These are phyloP conservation scores for Mythimna vitellina DNA, from an alignment of 2,888 invertebrate genomes.

Conservation along the genomic window DNA sequence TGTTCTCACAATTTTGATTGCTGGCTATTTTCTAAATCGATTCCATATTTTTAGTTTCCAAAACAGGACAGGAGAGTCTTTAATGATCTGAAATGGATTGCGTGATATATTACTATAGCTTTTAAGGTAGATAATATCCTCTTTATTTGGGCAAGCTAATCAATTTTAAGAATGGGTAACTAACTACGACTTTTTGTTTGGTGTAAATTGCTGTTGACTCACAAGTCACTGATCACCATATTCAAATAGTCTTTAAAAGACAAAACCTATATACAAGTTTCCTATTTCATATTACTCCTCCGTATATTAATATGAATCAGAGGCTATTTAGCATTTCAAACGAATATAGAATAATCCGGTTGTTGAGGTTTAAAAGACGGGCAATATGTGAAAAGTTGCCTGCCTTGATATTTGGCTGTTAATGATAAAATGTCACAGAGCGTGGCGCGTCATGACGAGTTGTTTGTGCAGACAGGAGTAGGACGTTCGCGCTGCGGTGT, in stretches of 20 bases:
- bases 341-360: constrained; percentile 72
- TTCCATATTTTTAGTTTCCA: constrained; percentile 27
- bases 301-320: constrained; percentile 81
- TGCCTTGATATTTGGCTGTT: constrained; percentile 85
- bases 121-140: constrained; percentile 52
- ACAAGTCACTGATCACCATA: constrained; percentile 61
- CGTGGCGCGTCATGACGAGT: constrained; percentile 47
- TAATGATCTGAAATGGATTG: constrained; percentile 42
- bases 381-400: constrained; percentile 73
- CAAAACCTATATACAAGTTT: constrained; percentile 81
- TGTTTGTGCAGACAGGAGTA: constrained; percentile 59
- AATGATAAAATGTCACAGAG: constrained; percentile 80
- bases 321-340: constrained; percentile 75
- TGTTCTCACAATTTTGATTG: constrained; percentile 19
- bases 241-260: constrained; percentile 61
- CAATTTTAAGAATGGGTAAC: constrained; percentile 44
- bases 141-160: constrained; percentile 52
- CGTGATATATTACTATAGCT: constrained; percentile 49
- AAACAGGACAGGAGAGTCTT: constrained; percentile 31
- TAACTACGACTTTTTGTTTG: constrained; percentile 38
- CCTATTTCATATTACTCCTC: constrained; percentile 82
- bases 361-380: constrained; percentile 70
- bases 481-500: constrained; percentile 64
- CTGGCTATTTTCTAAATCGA: constrained; percentile 33
- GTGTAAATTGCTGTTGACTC: constrained; percentile 66